Base-by-base conservation (phyloP, 2,888 invertebrate genomes). In the Hypomecis atomaria region DNA sequence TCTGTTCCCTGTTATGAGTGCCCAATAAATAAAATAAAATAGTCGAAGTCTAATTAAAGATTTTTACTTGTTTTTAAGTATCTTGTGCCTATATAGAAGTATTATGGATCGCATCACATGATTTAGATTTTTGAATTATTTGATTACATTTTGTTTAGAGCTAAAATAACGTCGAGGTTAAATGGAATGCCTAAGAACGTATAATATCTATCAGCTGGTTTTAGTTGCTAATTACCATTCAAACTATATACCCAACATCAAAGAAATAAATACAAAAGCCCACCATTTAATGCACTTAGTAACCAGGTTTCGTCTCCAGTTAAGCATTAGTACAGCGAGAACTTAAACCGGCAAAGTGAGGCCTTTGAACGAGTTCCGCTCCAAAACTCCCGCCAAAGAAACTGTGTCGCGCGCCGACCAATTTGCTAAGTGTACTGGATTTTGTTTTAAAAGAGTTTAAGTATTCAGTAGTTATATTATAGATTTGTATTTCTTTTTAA, bases 281-380 rank as follows among this genome's bases (percentile, higher is more conserved):
- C 6, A 43, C 11, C n/a, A 36, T 59, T 44, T 11, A 52, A 44
- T 37, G 44, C 48, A 50, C 43, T 59, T 23, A 58, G 38, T 60
- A 67, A 62, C 37, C 49, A 34, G 34, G 33, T 43, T 34, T 44
- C 58, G 62, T 11, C 37, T 64, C 50, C 66, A 64, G 67, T 67
- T 70, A 67, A 62, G 65, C 49, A 43, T 53, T 49, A 52, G 61
- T 50, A 23, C 40, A 59, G 55, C 57, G 59, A 55, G 58, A 64
- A 60, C 58, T 54, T 53, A 65, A 65, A 55, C 62, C 10, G 43
- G 60, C 49, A 48, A 64, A 52, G 57, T 54, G 50, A 66, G 60
- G 66, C 64, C 64, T 70, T 70, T 68, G 64, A 63, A 48, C 61
- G 13, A 54, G 65, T 66, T 70, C 50, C 45, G 23, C 61, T 58